These are phyloP conservation scores for Sebastes iracundus DNA, from an alignment of 2,797 vertebrate species.

Conservation along the genomic window DNA sequence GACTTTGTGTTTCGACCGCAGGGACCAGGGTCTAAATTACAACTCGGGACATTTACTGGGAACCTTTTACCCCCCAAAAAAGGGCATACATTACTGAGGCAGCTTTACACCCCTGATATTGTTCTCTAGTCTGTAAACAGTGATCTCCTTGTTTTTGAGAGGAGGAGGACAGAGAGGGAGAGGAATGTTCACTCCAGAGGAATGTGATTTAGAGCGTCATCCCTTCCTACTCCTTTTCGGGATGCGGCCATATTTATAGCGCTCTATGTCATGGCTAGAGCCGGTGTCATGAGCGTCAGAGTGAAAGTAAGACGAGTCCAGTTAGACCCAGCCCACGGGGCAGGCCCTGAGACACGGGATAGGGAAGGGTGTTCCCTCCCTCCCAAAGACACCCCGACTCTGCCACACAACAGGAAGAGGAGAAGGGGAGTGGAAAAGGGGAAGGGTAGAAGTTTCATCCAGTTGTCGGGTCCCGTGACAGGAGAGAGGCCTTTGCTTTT, in stretches of 20 bases:
- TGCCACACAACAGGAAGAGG: constrained; percentile 55
- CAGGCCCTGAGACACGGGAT: constrained; percentile 38
- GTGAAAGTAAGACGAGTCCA: constrained; percentile 45
- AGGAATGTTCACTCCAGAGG: constrained; percentile 65
- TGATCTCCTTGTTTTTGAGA: constrained; percentile 49
- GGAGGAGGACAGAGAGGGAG: constrained; percentile 10
- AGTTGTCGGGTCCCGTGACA: constrained; percentile 45
- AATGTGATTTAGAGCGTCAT: constrained; percentile 63
- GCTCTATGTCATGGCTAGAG: constrained; percentile 57
- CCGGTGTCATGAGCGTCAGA: constrained; percentile 43
- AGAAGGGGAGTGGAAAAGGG: neutral
- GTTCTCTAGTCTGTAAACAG: constrained; percentile 43
- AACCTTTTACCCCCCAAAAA: too few species aligned
- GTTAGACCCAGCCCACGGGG: constrained; percentile 54
- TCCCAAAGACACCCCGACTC: constrained; percentile 42
- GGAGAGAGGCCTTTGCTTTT: constrained; percentile 44
- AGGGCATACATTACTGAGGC: neutral
- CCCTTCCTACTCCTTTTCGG: constrained; percentile 70
- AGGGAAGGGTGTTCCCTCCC: constrained; percentile 29
- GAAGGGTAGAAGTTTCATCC: constrained; percentile 24
- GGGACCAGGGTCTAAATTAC: too few species aligned
- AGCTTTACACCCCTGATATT: constrained; percentile 4
- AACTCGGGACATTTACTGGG: too few species aligned
- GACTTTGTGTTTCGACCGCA: neutral
- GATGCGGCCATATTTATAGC: constrained; percentile 81